A percentile compares a stretch with the other conserved stretches of the same genome.
Conservation (phyloP, 2,113 vertebrate genomes). For the Pseudorhombus dupliciocellatus region DNA sequence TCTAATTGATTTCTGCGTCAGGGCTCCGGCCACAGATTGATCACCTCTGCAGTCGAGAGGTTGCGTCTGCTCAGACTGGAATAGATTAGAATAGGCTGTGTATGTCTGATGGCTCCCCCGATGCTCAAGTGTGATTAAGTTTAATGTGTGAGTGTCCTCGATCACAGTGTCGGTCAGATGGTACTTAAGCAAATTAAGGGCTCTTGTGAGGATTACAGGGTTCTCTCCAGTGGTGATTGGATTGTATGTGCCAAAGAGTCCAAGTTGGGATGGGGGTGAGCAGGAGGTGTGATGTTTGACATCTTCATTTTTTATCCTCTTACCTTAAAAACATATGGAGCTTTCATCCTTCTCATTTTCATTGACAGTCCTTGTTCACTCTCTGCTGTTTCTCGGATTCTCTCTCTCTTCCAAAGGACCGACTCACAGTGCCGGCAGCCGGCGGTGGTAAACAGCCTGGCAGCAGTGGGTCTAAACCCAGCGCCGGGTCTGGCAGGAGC, state of each 20-base stretch:
- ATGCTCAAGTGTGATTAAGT: slow-evolving; percentile 68
- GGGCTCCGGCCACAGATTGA: slow-evolving; percentile 53
- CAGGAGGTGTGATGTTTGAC: slow-evolving; percentile 28
- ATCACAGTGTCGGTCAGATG: slow-evolving; percentile 60
- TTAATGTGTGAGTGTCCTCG: slow-evolving; percentile 31
- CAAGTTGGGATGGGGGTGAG: slow-evolving; percentile 14
- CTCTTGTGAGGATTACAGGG: slow-evolving; percentile 66
- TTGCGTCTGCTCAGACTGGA: slow-evolving; percentile 50
- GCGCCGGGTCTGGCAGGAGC: slow-evolving; percentile 16
- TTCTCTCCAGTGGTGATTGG: slow-evolving; percentile 43
- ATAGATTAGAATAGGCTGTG: slow-evolving; percentile 7
- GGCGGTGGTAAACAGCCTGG: slow-evolving; percentile 29
- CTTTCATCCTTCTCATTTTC: neutral
- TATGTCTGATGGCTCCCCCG: slow-evolving; percentile 37
- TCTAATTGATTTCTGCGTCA: slow-evolving; percentile 65
- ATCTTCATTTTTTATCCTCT: neutral
- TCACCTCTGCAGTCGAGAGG: slow-evolving; percentile 61
- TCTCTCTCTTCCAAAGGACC: slow-evolving; percentile 30
- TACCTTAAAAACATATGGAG: neutral
- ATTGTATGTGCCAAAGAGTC: slow-evolving; percentile 57
- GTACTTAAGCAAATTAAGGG: slow-evolving; percentile 78
- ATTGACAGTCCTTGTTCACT: neutral
- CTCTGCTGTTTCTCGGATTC: neutral
- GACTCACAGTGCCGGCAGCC: neutral
- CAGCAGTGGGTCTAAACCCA: slow-evolving; percentile 19